Conservation (phyloP, 2,888 invertebrate genomes). For the Choristoneura rosaceana region DNA sequence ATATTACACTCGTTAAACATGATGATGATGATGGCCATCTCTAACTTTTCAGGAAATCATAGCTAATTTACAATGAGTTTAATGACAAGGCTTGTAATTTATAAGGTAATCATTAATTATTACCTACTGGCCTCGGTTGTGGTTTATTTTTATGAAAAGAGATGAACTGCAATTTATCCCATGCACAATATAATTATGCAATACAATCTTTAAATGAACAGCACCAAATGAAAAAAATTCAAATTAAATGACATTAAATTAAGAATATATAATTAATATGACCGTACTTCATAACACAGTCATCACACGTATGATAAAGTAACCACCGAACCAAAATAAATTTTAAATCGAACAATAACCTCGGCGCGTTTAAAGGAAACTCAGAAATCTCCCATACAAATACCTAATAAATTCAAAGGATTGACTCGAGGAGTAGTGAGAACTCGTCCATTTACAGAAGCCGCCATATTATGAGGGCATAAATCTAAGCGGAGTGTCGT, state of each 20-base stretch:
- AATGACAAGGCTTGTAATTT: background rate
- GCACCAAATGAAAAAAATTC: no score
- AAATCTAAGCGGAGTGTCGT: constrained; percentile 81
- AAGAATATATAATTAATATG: background rate
- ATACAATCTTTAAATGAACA: no score
- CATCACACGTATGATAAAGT: constrained; percentile 16
- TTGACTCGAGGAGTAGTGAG: constrained; percentile 76
- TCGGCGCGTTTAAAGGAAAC: constrained; percentile 64
- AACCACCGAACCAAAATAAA: constrained; percentile 58
- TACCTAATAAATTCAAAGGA: constrained; percentile 80
- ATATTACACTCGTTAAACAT: no score
- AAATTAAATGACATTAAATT: no score
- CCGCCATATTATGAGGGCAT: constrained; percentile 75
- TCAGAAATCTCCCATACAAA: constrained; percentile 57
- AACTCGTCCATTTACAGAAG: constrained; percentile 80
- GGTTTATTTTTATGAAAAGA: no score
- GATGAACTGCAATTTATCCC: no score
- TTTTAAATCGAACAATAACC: constrained; percentile 75
- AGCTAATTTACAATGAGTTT: no score
- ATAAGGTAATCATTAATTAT: background rate
- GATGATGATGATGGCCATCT: no score
- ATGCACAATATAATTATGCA: no score
- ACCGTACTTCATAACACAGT: constrained; percentile 9
- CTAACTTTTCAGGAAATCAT: no score
- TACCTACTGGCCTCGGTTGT: background rate